Base-by-base conservation (phyloP, 64 coral and sea anemone genomes). In the Montipora capricornis region DNA sequence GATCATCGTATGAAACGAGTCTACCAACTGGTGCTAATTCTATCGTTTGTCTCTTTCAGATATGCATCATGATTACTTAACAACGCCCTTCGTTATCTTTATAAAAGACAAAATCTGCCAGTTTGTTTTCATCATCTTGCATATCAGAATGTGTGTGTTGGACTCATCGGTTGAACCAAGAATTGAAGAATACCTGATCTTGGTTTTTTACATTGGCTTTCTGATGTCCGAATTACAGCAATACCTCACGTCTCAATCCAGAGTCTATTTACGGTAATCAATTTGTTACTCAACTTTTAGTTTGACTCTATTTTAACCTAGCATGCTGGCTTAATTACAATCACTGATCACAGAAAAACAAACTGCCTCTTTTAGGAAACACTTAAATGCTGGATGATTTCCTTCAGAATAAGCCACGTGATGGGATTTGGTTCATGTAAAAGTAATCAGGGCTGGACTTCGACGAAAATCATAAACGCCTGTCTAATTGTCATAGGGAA, bases 191-290 rank as follows among this genome's bases (percentile, higher is more conserved):
- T 89, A 22, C 50, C 24, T 89, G 2, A 89, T 77, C 11, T 69
- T 89, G 22, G 24, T 89, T n/a, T 89, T 89, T 77, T 89, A 77
- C 58, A 62, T 79, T 16, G 73, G 87, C 6, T 89, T 67, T 4
- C 17, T 77, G 11, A 20, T 89, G 8, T 76, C 73, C 5, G 87
- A 89, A 20, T 19, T 77, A 5, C 87, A 89, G 44, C 87, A 89
- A 20, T 89, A 89, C n/a, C 49, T 15, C 7, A 76, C 73, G 48
- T 79, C 51, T 77, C 7, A 85, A 85, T 69, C 37, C 44, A 50
- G 66, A 17, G 51, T 61, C 3, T 61, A 89, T 60, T 37, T 89
- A 44, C 49, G 73, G 73, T 79, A 59, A 49, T 57, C 53, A 57
- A 57, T 57, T 57, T 8, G 53, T 57, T 4, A 47, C 13, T 11